Base-by-base conservation (phyloP, 2,113 vertebrate genomes). In the Mormoops blainvillei region DNA sequence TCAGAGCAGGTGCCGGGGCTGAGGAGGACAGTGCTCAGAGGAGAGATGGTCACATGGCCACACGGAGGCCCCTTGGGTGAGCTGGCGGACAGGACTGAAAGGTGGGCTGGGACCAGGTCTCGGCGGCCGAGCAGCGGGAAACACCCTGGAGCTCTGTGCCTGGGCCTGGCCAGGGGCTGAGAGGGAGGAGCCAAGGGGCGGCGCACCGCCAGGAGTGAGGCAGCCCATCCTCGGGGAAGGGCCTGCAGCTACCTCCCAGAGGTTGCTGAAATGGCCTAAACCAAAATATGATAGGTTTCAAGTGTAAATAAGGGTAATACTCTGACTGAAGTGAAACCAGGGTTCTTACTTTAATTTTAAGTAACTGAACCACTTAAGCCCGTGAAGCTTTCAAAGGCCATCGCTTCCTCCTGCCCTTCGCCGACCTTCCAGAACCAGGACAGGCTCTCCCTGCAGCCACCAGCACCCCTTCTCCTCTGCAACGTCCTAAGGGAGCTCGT, bases 211-310 rank as follows among this genome's bases (percentile, higher is more conserved):
- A 48, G 81, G 38, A 43, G 5, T 4, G 56, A 1, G 3, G 52
- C 19, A 26, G 71, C 48, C 10, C 2, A 2, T 36, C 58, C 43
- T 0, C 0, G 54, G 86, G 14, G 4, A 4, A 11, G 54, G 20
- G 7, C 54, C 12, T 7, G n/a, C 71, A 31, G 14, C 5, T 5
- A 33, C 67, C 41, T 70, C 58, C 58, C 22, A 45, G 36, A 5
- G 36, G 50, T n/a, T n/a, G n/a, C n/a, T 50, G 74, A 70, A 56
- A 77, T 45, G 65, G 48, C 19, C 54, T 56, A 48, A 63, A 22
- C 38, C 8, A 74, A 68, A 86, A 80, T 38, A 15, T 1, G 5
- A 52, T 0, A 68, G 28, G 65, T 48, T 87, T 78, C 76, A 78
- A 71, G 7, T 38, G 4, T 24, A 83, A 83, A 52, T 19, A 65